These are phyloP conservation scores for Danio tinwini DNA, from an alignment of 2,797 vertebrate species.

Conservation along the genomic window DNA sequence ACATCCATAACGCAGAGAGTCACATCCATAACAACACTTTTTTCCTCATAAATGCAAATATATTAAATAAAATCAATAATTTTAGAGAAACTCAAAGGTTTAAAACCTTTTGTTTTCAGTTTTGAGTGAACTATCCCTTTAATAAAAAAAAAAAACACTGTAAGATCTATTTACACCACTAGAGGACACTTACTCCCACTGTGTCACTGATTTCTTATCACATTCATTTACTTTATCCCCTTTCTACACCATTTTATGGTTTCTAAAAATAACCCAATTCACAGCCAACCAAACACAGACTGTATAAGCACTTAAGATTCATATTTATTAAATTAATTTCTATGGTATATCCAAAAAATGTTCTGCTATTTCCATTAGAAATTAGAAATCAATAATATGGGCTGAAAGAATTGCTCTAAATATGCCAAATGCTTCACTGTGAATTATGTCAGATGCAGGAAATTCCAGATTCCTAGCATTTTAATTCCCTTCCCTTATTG, in stretches of 20 bases:
- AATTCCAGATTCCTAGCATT: constrained; percentile 9
- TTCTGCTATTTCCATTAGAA: neutral
- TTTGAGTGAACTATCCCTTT: no score
- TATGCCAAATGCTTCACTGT: constrained; percentile 11
- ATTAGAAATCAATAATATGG: neutral
- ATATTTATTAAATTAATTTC: neutral
- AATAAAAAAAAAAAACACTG: neutral
- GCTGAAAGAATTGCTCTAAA: constrained; percentile 1
- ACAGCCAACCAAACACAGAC: neutral
- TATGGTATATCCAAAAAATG: neutral
- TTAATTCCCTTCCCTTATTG: constrained; percentile 16
- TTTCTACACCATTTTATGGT: neutral
- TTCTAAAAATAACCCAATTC: neutral
- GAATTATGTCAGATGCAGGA: neutral
- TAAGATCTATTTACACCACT: constrained; percentile 11
- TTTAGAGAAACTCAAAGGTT: no score
- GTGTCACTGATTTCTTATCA: neutral
- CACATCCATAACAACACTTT: no score
- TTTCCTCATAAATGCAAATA: no score
- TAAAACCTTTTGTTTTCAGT: no score
- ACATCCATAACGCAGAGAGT: no score
- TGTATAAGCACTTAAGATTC: neutral
- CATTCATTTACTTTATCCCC: neutral
- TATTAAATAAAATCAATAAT: no score
- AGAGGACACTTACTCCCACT: constrained; percentile 16